These are phyloP conservation scores for Rhadina sibilatrix DNA, from an alignment of 2,113 vertebrate species.

Conservation along the genomic window DNA sequence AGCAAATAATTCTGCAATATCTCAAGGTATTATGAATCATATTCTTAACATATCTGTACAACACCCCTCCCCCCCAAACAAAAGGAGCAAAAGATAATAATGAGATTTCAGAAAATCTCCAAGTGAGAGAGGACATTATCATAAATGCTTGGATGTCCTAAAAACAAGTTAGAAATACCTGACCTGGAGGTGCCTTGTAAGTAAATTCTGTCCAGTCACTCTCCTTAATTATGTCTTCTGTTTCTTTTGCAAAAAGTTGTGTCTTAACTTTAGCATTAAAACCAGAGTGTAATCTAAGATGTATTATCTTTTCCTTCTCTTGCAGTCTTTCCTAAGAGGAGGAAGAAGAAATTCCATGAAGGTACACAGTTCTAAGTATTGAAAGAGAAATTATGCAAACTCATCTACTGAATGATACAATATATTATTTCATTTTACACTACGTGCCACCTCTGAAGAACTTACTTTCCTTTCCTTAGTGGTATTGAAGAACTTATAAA, in stretches of 20 bases:
- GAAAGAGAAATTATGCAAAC: not conserved
- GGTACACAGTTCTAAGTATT: not conserved
- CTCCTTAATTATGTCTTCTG: not conserved
- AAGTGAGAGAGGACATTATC: not conserved
- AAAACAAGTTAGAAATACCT: not conserved
- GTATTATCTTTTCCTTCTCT: slow-evolving; percentile 32
- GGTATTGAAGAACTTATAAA: slow-evolving; percentile 47
- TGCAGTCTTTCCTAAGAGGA: slow-evolving; percentile 26
- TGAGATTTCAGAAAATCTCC: not conserved
- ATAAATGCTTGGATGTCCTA: not conserved
- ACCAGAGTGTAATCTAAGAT: slow-evolving; percentile 27
- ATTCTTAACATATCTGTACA: not conserved
- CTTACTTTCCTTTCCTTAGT: slow-evolving; percentile 27
- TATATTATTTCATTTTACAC: not conserved
- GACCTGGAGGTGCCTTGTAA: slow-evolving; percentile 59
- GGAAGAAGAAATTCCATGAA: not conserved
- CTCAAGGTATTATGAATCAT: not conserved
- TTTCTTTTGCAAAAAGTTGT: slow-evolving; percentile 33
- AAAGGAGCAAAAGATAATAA: not conserved
- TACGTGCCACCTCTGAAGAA: not conserved
- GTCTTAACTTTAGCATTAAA: slow-evolving; percentile 61
- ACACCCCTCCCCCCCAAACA: not conserved
- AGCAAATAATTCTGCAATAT: not conserved
- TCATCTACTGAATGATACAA: not conserved
- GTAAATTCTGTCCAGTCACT: slow-evolving; percentile 42